These are phyloP conservation scores for Drosophila trichaetosa DNA, from an alignment of 2,888 invertebrate species.

Conservation along the genomic window DNA sequence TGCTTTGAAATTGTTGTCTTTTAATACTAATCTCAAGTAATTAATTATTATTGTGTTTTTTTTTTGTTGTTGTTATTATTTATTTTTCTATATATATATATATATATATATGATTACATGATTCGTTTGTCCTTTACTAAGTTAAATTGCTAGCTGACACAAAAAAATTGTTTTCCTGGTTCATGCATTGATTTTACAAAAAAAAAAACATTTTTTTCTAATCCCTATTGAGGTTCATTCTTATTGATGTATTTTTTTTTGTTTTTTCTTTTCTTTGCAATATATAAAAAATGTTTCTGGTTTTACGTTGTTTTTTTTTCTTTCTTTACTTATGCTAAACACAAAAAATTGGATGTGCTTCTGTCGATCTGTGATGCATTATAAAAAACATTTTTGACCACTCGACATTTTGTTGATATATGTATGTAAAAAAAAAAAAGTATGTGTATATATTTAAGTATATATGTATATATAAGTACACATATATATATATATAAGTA, in stretches of 20 bases:
- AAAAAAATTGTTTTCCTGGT: constrained; percentile 46
- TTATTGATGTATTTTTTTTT: constrained; percentile 25
- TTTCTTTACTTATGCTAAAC: constrained; percentile 64
- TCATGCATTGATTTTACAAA: constrained; percentile 44
- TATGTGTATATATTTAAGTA: constrained; percentile 49
- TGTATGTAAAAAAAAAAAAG: constrained; percentile 42
- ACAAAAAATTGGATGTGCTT: constrained; percentile 69
- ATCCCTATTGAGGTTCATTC: constrained; percentile 61
- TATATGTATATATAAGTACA: constrained; percentile 25
- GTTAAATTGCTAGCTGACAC: constrained; percentile 24
- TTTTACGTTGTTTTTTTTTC: constrained; percentile 13
- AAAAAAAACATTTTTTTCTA: constrained; percentile 57
- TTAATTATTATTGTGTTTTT: constrained; percentile 20
- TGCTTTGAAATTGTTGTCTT: constrained; percentile 1
- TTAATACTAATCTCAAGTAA: constrained; percentile 23
- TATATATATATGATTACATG: constrained; percentile 21
- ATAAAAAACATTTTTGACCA: constrained; percentile 55
- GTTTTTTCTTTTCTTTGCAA: constrained; percentile 6
- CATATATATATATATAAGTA: constrained; percentile 37
- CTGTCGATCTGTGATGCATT: constrained; percentile 49
- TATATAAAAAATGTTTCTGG: constrained; percentile 58
- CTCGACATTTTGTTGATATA: constrained; percentile 52
- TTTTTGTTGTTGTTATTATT: not conserved
- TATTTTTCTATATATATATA: constrained; percentile 14
- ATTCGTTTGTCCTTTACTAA: constrained; percentile 23